These are phyloP conservation scores for Catalaphyllia jardinei DNA, from an alignment of 64 coral and sea anemone species.

Conservation along the genomic window DNA sequence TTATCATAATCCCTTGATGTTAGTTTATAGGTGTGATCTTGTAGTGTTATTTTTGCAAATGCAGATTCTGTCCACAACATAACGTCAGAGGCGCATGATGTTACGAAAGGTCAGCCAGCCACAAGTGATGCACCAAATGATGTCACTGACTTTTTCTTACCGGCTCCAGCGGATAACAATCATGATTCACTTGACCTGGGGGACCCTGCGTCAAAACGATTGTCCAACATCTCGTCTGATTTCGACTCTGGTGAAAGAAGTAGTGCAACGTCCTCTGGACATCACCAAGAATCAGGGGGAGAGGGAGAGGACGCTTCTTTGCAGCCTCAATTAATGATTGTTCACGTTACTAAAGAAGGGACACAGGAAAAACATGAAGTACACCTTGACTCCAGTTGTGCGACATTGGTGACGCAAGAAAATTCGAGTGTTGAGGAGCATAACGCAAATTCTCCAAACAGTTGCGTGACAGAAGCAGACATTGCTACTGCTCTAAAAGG, in stretches of 20 bases:
- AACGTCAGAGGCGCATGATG: not conserved
- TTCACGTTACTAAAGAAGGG: slow-evolving; percentile 28
- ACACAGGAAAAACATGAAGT: not conserved
- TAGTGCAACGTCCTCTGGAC: slow-evolving; percentile 38
- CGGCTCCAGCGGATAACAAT: not conserved
- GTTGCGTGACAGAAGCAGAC: not conserved
- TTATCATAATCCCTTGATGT: too few relatives aligned
- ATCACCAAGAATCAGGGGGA: slow-evolving; percentile 31
- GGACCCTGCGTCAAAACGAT: slow-evolving; percentile 18
- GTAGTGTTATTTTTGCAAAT: not conserved
- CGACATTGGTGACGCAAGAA: not conserved
- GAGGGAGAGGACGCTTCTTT: not conserved
- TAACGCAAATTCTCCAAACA: not conserved
- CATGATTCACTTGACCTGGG: not conserved
- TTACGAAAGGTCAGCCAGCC: not conserved
- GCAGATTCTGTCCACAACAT: not conserved
- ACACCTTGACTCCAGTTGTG: not conserved
- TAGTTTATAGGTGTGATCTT: not conserved
- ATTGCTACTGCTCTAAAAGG: not conserved
- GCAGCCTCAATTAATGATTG: slow-evolving; percentile 20
- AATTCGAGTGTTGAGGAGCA: not conserved
- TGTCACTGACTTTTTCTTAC: not conserved
- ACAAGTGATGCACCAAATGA: not conserved
- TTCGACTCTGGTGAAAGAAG: slow-evolving; percentile 66
- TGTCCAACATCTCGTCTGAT: slow-evolving; percentile 80